Evolutionary conservation across 2,113 vertebrate species (phyloP).

Genomic region (Neodon shergylaensis): DNA sequence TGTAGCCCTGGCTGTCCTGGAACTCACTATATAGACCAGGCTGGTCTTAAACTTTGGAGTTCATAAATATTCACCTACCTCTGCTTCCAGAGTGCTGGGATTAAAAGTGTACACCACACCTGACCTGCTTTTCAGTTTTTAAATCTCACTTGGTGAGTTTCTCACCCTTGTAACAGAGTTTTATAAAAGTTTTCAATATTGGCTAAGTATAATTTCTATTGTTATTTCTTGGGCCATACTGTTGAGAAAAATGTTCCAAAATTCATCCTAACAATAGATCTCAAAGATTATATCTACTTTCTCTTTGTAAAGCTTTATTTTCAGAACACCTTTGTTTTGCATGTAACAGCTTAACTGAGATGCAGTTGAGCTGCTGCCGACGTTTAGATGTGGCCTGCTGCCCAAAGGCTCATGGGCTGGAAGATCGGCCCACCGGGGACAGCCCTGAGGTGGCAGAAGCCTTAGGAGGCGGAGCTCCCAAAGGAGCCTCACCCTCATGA

Average conservation of each 20-base stretch:
- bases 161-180: background rate
- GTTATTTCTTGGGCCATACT: background rate
- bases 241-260: background rate
- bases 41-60: background rate
- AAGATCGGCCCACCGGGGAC: rapidly evolving
- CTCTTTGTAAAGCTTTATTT: background rate
- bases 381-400: background rate
- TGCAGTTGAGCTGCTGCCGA: background rate
- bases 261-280: background rate
- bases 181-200: background rate
- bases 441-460: background rate
- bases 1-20: background rate
- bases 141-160: background rate
- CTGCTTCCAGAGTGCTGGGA: background rate
- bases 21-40: background rate
- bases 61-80: background rate
- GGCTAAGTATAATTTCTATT: background rate
- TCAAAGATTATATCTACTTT: background rate
- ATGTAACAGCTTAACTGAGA: background rate
- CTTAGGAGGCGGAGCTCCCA: background rate
- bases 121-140: background rate
- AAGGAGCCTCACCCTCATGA: background rate
- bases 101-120: background rate
- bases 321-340: background rate
- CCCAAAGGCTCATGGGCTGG: no score